phyloP scores from a whole-genome alignment of 2,113 vertebrate genomes.

The Rattus rattus region DNA sequence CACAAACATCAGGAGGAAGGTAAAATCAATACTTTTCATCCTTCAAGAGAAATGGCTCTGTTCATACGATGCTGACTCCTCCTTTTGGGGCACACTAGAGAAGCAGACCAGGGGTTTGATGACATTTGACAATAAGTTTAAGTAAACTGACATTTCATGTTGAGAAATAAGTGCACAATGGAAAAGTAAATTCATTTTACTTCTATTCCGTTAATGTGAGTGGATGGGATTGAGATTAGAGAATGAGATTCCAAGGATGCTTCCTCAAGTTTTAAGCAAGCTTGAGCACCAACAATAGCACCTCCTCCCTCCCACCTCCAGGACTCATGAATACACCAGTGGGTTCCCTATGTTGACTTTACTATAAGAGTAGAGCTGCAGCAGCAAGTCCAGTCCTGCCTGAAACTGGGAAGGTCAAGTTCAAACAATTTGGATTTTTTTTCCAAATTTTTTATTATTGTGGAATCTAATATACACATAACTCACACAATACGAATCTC shows the following conservation, averaged over 20 bases:
- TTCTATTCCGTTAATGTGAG: neutral
- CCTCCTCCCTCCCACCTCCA: neutral
- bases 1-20: slow-evolving; percentile 10
- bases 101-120: neutral
- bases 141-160: slow-evolving; percentile 23
- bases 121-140: slow-evolving; percentile 52
- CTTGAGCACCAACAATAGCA: accelerated
- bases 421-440: neutral
- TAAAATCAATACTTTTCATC: slow-evolving; percentile 71
- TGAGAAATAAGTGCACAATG: neutral
- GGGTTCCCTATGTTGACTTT: neutral
- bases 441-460: neutral
- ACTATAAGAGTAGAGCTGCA: neutral
- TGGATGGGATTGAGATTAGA: neutral
- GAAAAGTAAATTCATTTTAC: neutral
- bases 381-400: neutral
- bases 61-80: slow-evolving; percentile 47
- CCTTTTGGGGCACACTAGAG: neutral
- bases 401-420: neutral
- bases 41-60: slow-evolving; percentile 37
- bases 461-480: neutral
- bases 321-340: neutral
- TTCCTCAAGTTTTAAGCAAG: neutral
- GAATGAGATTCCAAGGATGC: neutral
- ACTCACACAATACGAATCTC: neutral